phyloP scores from a whole-genome alignment of 2,888 invertebrate genomes.

The Sinodicranocentrus sp. region DNA sequence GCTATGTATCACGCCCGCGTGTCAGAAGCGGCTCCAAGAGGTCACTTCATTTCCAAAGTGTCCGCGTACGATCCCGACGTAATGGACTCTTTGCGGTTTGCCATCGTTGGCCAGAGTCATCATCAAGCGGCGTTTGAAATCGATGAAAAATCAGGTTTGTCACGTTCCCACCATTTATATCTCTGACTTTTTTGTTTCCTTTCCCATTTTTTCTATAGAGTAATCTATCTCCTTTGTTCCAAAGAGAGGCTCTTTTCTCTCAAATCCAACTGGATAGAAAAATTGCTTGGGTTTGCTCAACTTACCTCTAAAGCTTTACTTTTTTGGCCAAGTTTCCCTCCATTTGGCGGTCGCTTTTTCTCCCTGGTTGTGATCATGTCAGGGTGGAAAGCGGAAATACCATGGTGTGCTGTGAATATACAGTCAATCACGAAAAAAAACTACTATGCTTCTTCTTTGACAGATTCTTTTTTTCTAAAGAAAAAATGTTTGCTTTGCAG shows the following conservation, averaged over 20 bases:
- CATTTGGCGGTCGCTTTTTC: not conserved
- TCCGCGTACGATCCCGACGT: constrained; percentile 93
- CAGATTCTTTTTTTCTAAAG: not conserved
- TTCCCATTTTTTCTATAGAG: constrained; percentile 25
- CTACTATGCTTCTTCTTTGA: not conserved
- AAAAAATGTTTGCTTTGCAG: constrained; percentile 5
- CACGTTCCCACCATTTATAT: constrained; percentile 37
- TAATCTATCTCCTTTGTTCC: constrained; percentile 36
- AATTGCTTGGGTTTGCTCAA: constrained; percentile 50
- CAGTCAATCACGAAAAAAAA: not conserved
- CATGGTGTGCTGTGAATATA: not conserved
- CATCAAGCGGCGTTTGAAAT: constrained; percentile 88
- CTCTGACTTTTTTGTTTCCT: constrained; percentile 22
- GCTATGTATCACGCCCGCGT: constrained; percentile 87
- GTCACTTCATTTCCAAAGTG: constrained; percentile 92
- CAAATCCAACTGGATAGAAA: constrained; percentile 18
- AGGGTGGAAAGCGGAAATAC: not conserved
- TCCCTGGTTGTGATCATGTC: not conserved
- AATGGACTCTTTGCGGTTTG: constrained; percentile 88
- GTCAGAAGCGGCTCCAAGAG: constrained; percentile 89
- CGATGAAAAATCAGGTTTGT: constrained; percentile 83
- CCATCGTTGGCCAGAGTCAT: constrained; percentile 90
- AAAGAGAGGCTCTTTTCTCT: constrained; percentile 5
- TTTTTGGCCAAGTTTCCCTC: not conserved
- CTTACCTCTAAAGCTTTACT: not conserved